Conservation (phyloP, 2,113 vertebrate genomes). For the Salvelinus namaycush region DNA sequence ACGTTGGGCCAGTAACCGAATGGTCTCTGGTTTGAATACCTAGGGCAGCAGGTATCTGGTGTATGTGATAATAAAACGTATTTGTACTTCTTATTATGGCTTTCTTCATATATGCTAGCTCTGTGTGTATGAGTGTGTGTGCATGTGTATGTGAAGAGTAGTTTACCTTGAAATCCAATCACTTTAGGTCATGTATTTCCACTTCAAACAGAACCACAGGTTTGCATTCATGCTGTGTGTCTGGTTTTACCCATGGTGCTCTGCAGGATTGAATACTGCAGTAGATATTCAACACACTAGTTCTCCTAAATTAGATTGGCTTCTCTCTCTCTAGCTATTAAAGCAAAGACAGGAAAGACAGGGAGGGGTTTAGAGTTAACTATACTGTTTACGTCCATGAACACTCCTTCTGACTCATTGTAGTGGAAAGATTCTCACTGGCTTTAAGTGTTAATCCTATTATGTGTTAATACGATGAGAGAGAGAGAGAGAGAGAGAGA, state of each 20-base stretch:
- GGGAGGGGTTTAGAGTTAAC: too few species aligned
- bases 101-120: background rate
- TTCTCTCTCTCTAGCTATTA: background rate
- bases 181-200: background rate
- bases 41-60: too few species aligned
- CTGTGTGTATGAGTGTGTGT: constrained; percentile 3
- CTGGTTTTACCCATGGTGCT: constrained; percentile 15
- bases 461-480: background rate
- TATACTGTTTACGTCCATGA: too few species aligned
- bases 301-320: background rate
- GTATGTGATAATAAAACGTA: too few species aligned
- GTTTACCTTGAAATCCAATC: background rate
- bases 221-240: constrained; percentile 1
- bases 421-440: background rate
- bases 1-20: too few species aligned
- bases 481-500: background rate
- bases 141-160: background rate
- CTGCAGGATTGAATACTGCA: constrained; percentile 25
- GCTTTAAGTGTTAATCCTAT: too few species aligned
- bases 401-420: background rate
- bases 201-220: background rate
- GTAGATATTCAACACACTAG: background rate
- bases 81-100: too few species aligned
- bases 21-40: too few species aligned
- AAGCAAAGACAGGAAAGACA: background rate